These are phyloP conservation scores for Monodelphis domestica DNA, from an alignment of 2,797 vertebrate genomes.

Conservation along the genomic window DNA sequence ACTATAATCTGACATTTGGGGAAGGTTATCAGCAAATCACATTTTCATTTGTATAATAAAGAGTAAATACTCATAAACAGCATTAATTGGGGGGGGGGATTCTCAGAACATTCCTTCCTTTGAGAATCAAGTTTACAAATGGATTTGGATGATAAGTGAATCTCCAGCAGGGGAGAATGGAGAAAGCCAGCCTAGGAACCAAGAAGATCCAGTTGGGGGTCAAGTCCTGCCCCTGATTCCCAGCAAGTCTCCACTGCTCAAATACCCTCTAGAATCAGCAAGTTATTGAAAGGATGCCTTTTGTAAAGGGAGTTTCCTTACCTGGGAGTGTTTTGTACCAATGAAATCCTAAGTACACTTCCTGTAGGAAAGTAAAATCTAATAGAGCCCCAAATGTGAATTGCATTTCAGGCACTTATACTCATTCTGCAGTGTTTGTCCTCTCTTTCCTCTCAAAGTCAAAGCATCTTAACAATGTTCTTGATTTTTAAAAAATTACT, in stretches of 20 bases:
- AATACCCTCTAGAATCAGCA: too few species aligned
- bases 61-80: too few species aligned
- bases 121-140: not conserved
- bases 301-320: not conserved
- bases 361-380: not conserved
- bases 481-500: not conserved
- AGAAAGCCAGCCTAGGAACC: not conserved
- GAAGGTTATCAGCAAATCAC: not conserved
- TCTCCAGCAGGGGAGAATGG: not conserved
- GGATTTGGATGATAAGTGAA: not conserved
- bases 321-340: not conserved
- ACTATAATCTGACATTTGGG: not conserved
- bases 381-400: slow-evolving; percentile 18
- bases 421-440: not conserved
- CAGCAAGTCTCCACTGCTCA: not conserved
- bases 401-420: not conserved
- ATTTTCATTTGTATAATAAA: not conserved
- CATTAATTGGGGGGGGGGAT: not conserved
- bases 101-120: not conserved
- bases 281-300: not conserved
- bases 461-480: not conserved
- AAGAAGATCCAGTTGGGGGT: too few species aligned
- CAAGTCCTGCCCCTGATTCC: too few species aligned
- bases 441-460: not conserved
- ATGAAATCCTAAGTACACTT: not conserved